These are phyloP conservation scores for Achatina immaculata DNA, from an alignment of 1,140 invertebrate species.

Conservation along the genomic window DNA sequence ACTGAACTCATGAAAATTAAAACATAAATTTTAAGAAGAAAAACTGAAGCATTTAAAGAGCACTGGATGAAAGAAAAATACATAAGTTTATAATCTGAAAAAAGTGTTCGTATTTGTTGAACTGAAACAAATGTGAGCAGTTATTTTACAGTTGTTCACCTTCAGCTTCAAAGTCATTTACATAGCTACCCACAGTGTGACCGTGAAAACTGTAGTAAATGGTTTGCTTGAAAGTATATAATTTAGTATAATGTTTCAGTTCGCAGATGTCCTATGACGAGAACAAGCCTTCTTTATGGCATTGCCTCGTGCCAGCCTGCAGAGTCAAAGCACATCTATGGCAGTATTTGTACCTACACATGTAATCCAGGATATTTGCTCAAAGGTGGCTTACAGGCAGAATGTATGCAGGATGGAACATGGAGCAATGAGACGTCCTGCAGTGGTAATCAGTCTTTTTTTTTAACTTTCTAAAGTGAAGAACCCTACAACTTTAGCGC, in stretches of 20 bases:
- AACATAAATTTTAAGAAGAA: no score
- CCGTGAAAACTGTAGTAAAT: neutral
- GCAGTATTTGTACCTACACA: neutral
- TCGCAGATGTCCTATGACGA: neutral
- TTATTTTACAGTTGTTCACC: neutral
- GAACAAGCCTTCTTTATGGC: neutral
- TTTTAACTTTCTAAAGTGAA: no score
- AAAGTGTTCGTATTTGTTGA: neutral
- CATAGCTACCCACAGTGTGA: neutral
- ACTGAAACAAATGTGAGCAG: neutral
- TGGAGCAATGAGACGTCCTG: no score
- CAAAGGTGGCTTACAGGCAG: neutral
- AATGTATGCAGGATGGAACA: neutral
- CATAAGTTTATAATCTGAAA: no score
- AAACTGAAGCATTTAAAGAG: no score
- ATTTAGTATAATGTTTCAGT: neutral
- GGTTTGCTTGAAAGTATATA: neutral
- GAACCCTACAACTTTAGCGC: no score
- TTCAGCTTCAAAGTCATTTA: neutral
- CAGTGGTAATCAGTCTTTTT: no score
- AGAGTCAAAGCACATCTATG: neutral
- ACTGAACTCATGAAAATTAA: no score
- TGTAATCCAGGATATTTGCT: neutral
- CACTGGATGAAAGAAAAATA: no score
- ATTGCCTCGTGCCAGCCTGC: neutral